These are phyloP conservation scores for Amorpha juglandis DNA, from an alignment of 2,888 invertebrate species.

Conservation along the genomic window DNA sequence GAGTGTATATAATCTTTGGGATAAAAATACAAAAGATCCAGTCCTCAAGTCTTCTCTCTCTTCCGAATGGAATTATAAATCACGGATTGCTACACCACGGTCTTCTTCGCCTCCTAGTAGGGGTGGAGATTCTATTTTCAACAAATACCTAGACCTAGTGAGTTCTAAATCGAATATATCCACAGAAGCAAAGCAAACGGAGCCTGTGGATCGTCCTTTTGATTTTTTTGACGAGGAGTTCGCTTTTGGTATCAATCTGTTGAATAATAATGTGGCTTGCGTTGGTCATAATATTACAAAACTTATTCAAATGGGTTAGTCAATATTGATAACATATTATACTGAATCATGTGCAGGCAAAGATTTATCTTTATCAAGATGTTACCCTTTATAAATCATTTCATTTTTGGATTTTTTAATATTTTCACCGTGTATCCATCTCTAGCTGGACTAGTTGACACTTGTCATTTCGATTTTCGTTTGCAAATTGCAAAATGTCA, in stretches of 20 bases:
- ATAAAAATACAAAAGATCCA: slow-evolving; percentile 48
- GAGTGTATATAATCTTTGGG: slow-evolving; percentile 48
- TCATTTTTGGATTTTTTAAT: too few species aligned
- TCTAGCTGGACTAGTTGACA: not conserved
- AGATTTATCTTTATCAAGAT: too few species aligned
- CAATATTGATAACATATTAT: slow-evolving; percentile 2
- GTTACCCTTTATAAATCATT: too few species aligned
- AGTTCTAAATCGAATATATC: slow-evolving; percentile 65
- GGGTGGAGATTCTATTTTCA: slow-evolving; percentile 61
- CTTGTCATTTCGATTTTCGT: not conserved
- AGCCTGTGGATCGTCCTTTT: slow-evolving; percentile 66
- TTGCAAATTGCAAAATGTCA: not conserved
- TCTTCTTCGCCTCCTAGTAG: slow-evolving; percentile 55
- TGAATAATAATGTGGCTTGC: slow-evolving; percentile 77
- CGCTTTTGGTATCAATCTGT: slow-evolving; percentile 73
- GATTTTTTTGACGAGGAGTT: slow-evolving; percentile 77
- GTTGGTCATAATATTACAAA: slow-evolving; percentile 74
- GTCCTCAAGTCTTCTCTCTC: slow-evolving; percentile 48
- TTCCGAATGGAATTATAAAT: slow-evolving; percentile 53
- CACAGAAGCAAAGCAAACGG: slow-evolving; percentile 54
- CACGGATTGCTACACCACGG: slow-evolving; percentile 50
- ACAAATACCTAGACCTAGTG: slow-evolving; percentile 68
- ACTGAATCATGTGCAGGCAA: too few species aligned
- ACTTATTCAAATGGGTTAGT: slow-evolving; percentile 74
- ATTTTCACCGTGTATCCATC: too few species aligned